Evolutionary conservation across 2,888 invertebrate genomes (phyloP).

Genomic region (Prionchulus punctatus): DNA sequence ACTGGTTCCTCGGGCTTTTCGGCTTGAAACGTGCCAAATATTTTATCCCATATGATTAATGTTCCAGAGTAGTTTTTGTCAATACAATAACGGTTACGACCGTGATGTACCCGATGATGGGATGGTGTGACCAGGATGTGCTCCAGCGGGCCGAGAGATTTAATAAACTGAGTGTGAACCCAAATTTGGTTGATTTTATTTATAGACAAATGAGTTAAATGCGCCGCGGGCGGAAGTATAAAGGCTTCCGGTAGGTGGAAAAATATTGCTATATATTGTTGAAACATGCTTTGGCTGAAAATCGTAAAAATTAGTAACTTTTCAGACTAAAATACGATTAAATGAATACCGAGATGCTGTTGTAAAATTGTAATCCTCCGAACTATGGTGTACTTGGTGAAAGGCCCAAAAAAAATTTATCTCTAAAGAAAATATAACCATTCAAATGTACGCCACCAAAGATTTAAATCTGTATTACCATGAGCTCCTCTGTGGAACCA

Average conservation of each 20-base stretch:
- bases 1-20: conserved; percentile 55
- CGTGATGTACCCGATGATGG: conserved; percentile 56
- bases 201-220: conserved; percentile 69
- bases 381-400: conserved; percentile 77
- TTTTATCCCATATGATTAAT: conserved; percentile 60
- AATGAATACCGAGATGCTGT: conserved; percentile 69
- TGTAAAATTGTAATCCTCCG: conserved; percentile 70
- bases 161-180: conserved; percentile 70
- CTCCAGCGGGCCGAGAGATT: conserved; percentile 64
- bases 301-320: no score
- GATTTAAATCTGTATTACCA: conserved; percentile 42
- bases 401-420: conserved; percentile 70
- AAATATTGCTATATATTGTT: conserved; percentile 13
- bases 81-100: conserved; percentile 68
- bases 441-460: not conserved
- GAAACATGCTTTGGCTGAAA: conserved; percentile 8
- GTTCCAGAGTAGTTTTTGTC: conserved; percentile 84
- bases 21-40: conserved; percentile 53
- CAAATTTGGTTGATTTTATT: conserved; percentile 79
- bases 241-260: conserved; percentile 45
- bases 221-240: conserved; percentile 52
- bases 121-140: conserved; percentile 71
- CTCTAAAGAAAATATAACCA: conserved; percentile 43
- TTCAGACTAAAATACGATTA: no score
- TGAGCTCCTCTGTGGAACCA: conserved; percentile 78